Base-by-base conservation (phyloP, 2,797 vertebrate species). In the Uromys caudimaculatus region DNA sequence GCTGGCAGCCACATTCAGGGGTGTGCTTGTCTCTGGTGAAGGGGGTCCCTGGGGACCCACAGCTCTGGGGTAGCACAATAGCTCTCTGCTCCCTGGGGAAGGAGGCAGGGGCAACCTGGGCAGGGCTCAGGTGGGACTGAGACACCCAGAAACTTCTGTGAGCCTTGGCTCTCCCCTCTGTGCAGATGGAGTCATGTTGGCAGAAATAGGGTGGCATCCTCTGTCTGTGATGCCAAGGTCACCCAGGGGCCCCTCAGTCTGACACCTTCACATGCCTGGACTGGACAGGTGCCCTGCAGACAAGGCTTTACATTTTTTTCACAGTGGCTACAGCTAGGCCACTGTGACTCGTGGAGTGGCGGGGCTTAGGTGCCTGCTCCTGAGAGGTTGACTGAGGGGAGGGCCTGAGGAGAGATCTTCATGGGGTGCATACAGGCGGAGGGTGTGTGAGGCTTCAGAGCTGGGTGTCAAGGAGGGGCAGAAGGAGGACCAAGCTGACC, bases 131-230 rank as follows among this genome's bases (percentile, higher is more conserved):
- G 1, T 23, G 29, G 12, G 17, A 47, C 35, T 7, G 58, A 29
- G 32, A 3, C 0, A 0, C 6, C 44, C 6, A 3, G 35, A 1
- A 47, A 17, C 62, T 12, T 44, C 90, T 75, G 79, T 0, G 23
- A 75, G 52, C 38, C 56, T 87, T 17, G 0, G n/a, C 6, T 69
- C 50, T 81, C 62, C 24, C 54, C 17, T 86, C 81, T 56, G 60
- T 11, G 16, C 71, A 38, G 6, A 58, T 0, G 54, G 7, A n/a
- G 41, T 41, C 32, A 13, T 14, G 58, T 13, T 78, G 56, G 27
- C 41, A 24, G 0, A 52, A 47, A 5, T 1, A 0, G 14, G n/a
- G 47, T 0, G 0, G 7, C 1, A 0, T 2, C 35, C 6, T 0
- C 8, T 19, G 41, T 44, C 52, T 23, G 54, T 4, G 6, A 27